Base-by-base conservation (phyloP, 2,113 vertebrate species). In the Peromyscus maniculatus region DNA sequence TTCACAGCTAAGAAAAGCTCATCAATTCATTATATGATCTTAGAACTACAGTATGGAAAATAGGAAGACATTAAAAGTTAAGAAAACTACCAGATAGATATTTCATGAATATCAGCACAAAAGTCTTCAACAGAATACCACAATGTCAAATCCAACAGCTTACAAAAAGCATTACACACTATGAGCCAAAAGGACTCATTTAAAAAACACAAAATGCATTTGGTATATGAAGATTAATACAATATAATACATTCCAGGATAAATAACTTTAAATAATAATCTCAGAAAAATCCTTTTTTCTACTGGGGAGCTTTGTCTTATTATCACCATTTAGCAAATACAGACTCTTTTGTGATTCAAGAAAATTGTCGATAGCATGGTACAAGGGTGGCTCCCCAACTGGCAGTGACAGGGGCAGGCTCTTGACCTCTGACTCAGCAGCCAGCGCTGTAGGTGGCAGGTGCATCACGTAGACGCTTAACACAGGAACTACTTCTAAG, bases 401-500 rank as follows among this genome's bases (percentile, higher is more conserved):
- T 80, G 7, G 7, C 71, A 95, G 4, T 87, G 22, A 74, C 13
- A 74, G 24, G 79, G 74, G 17, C 21, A 36, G 33, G 49, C 9
- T 52, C 36, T 10, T 71, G 12, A 3, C 26, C n/a, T 84, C 52
- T 67, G 46, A 87, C 55, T 91, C 55, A 83, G 55, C n/a, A 79
- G 43, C 39, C 86, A 91, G 10, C 82, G 84, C 36, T 15, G 7
- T 72, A 12, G 26, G 64, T 33, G n/a, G 28, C 36, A 39, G 67
- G 3, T 49, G 31, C 4, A 39, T n/a, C 49, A 36, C 49, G 62
- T 59, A 87, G 24, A 39, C 62, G 74, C 22, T 62, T 78, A 13
- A 49, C 43, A 19, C 93, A 86, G 94, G 72, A 94, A 52, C 17
- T 10, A 83, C 12, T 88, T n/a, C 88, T 94, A 84, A 69, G 28